Base-by-base conservation (phyloP, 2,797 vertebrate species). In the Nyctibius grandis region DNA sequence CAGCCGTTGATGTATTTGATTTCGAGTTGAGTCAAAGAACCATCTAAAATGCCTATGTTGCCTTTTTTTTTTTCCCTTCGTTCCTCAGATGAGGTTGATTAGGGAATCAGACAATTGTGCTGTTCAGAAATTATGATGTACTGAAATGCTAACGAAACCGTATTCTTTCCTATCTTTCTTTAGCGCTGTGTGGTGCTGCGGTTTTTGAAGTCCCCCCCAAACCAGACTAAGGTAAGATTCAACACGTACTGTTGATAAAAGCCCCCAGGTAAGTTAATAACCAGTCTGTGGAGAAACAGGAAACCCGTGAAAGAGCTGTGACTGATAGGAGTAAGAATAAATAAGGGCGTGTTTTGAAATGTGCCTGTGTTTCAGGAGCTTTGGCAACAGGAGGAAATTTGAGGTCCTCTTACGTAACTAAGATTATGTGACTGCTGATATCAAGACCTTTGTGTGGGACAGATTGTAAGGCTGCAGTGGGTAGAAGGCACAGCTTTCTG, bases 101-200 rank as follows among this genome's bases (percentile, higher is more conserved):
- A 60, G 44, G 84, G 22, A 42, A 44, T 82, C 15, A 17, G 73
- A 59, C 45, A 57, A 5, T 31, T 36, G 69, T 61, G 70, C 72
- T 80, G 44, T 79, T 85, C 4, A 34, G 5, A 81, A 75, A 34
- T 56, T 23, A 20, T 13, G 19, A 31, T 42, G 50, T 48, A 7
- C 26, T 51, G 67, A 15, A n/a, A 18, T 95, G 48, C 77, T 91
- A 83, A 91, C 1, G 11, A 59, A 84, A 57, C 53, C 2, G 8
- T 88, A 2, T 56, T 82, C 33, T 92, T 70, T 88, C 31, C 45
- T 51, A 4, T 80, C 91, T 67, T 48, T 60, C 76, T 93, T 44
- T 94, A 99, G 99, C 98, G 99, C 87, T 99, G 99, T 89, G 98
- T 98, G 97, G 99, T 99, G 92, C 97, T 99, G 25, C 99, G 99